Evolutionary conservation across 1,140 invertebrate genomes (phyloP), one percentile per base, ranked within the genome.

Genomic region (Drosophila ogumai): DNA sequence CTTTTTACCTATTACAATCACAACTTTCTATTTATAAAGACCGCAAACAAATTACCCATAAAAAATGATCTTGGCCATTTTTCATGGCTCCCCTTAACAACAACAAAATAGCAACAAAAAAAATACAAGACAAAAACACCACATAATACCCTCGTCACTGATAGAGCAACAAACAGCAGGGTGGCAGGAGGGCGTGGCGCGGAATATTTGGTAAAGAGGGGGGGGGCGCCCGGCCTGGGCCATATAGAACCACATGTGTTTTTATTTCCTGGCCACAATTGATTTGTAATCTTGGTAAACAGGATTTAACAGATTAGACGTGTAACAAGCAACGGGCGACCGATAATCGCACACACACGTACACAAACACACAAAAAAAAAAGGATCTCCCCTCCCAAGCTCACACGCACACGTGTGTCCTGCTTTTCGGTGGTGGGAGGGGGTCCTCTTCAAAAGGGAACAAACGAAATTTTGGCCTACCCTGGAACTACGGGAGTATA

Each of bases 301-400:
- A 88, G 84, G 85, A 88, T 88, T 88, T 84, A 88, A 90, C 84
- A 88, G 84, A 88, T 88, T 88, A 90, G 80, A 88, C 85, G 84
- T 88, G 80, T 88, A 90, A 90, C 85, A 88, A 90, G 84, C 68
- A 71, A 72, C 68, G 65, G 68, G 68, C 80, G 73, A 77, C 80
- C 86, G 80, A 88, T 88, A 88, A 84, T 88, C 84, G 76, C 80
- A 84, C 73, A 80, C 67, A 63, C 65, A 57, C 75, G 34, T 57
- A 75, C 59, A 65, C 38, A n/a, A 6, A 28, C 2, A 25, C 69
- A 75, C 46, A 56, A 43, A 36, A 63, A 38, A 44, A 41, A 78
- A 71, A 55, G 28, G 34, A 40, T 17, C 47, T 28, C 6, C 38
- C 38, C n/a, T 36, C 46, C 40, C 52, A 19, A 7, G 10, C 56